Base-by-base conservation (phyloP, 2,113 vertebrate species). In the Donacobius atricapilla region DNA sequence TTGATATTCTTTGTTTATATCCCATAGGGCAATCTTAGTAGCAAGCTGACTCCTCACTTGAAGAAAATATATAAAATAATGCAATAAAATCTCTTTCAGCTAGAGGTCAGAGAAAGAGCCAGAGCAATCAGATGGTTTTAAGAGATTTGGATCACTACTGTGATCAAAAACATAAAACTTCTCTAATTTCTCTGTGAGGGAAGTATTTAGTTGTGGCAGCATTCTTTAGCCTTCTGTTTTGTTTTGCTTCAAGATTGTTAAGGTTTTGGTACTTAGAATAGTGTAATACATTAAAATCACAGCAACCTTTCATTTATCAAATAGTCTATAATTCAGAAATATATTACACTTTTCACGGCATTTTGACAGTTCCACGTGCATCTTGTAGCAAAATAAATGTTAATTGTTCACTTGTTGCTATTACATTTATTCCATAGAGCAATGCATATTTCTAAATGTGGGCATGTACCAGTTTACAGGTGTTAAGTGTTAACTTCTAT, bases 71-170 rank as follows among this genome's bases (percentile, higher is more conserved):
- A 47, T 77, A 0, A 66, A 87, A 77, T 85, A 87, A 61, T 83
- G 80, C 14, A 91, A 66, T 75, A 87, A 94, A 68, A 35, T 88
- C 16, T 48, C 45, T 87, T 96, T 70, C 82, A 93, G 53, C 78
- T 93, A 50, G 56, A 93, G 85, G 60, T 96, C 85, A 88, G 60
- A 78, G 75, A 91, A 86, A 27, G 54, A 92, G 39, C 42, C 73
- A 60, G 47, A 90, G 42, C 15, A 48, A 86, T 93, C 44, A 63
- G 35, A 81, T 92, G 44, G 65, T 89, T 89, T 86, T 48, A 45
- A 70, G 92, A 63, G 24, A 78, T 73, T 77, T 48, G 56, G 71
- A 81, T 93, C n/a, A 86, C 50, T 80, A 77, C 71, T 90, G 71
- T 63, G 71, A 87, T 92, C 64, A 93, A 93, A 96, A 93, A 0